Percentiles rank a stretch among this genome's conserved stretches.
Evolutionary conservation across 1,140 invertebrate species (phyloP).

Genomic region (Lucilia sericata): DNA sequence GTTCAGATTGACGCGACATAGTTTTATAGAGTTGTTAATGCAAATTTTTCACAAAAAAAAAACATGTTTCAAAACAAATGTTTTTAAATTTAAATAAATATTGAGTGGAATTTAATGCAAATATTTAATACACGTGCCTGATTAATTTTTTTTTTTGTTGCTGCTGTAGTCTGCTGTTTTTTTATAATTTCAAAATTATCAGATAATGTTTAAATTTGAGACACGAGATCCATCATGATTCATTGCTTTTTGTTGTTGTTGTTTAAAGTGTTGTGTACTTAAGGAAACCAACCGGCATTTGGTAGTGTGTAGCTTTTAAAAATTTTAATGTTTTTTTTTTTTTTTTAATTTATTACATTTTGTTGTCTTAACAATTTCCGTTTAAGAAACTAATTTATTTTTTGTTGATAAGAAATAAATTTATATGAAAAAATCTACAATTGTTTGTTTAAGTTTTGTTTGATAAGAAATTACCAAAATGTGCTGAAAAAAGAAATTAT

Average conservation of each 20-base stretch:
- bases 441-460: neutral
- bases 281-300: conserved; percentile 7
- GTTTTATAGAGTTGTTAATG: neutral
- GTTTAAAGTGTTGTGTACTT: neutral
- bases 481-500: too few relatives aligned
- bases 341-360: neutral
- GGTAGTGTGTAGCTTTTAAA: neutral
- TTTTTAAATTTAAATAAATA: neutral
- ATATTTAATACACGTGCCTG: neutral
- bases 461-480: neutral
- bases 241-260: neutral
- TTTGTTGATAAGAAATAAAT: neutral
- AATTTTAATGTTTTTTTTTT: neutral
- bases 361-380: conserved; percentile 1
- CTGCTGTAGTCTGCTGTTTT: neutral
- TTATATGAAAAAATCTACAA: neutral
- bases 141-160: too few relatives aligned
- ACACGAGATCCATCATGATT: neutral
- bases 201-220: neutral
- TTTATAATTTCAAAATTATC: neutral
- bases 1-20: neutral
- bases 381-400: neutral
- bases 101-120: neutral
- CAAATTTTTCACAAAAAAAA: neutral
- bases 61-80: neutral